A percentile compares a stretch with the other conserved stretches of the same genome.
phyloP scores from a whole-genome alignment of 1,140 invertebrate genomes.

The Tetramorium simillimum region DNA sequence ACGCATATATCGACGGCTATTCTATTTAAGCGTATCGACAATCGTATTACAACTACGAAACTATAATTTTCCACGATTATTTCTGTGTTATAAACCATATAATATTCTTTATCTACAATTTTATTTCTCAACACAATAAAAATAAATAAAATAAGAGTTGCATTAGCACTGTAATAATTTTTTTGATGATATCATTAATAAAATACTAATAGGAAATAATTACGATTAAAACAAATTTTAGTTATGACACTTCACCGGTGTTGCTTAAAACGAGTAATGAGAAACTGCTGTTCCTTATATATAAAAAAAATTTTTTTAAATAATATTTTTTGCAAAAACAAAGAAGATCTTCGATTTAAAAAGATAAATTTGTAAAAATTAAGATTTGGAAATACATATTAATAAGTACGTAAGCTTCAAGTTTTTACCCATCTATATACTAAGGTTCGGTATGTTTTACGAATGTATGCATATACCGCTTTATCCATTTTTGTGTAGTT shows the following conservation, averaged over 20 bases:
- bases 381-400: neutral
- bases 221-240: neutral
- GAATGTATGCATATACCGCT: slow-evolving; percentile 31
- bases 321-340: neutral
- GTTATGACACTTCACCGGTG: neutral
- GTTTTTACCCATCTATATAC: neutral
- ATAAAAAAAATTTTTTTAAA: no score
- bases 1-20: neutral
- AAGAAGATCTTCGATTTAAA: neutral
- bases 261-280: neutral
- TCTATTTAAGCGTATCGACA: neutral
- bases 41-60: neutral
- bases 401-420: neutral
- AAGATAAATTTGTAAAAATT: neutral
- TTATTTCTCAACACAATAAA: neutral
- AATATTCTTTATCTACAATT: neutral
- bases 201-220: neutral
- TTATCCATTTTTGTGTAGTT: slow-evolving; percentile 39
- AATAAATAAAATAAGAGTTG: neutral
- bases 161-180: neutral
- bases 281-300: no score
- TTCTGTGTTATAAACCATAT: neutral
- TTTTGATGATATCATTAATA: neutral
- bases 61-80: neutral
- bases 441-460: neutral